Evolutionary conservation across 1,140 invertebrate genomes (phyloP).

Genomic region (Lasioglossum baleicum): DNA sequence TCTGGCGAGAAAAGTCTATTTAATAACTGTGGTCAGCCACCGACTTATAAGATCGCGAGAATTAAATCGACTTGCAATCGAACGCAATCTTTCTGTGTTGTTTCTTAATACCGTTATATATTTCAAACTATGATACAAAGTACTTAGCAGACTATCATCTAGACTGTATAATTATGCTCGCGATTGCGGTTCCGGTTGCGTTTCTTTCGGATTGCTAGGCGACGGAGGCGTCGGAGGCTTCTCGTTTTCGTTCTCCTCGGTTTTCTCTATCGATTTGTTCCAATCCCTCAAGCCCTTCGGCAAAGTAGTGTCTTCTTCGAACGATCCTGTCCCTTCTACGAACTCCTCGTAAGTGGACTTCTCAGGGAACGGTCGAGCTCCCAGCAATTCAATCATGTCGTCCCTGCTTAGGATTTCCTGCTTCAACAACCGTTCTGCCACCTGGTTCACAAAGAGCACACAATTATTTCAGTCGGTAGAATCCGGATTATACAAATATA

Average conservation of each 20-base stretch:
- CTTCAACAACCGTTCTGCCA: slow-evolving; percentile 95
- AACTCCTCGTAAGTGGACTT: slow-evolving; percentile 99
- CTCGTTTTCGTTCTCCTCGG: slow-evolving; percentile 16
- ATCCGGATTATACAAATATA: no score
- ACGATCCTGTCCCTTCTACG: slow-evolving; percentile 98
- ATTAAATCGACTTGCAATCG: slow-evolving; percentile 10
- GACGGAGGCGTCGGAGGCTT: slow-evolving; percentile 7
- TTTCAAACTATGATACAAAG: slow-evolving; percentile 76
- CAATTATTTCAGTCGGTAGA: no score
- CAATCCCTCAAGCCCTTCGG: slow-evolving; percentile 98
- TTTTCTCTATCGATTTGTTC: slow-evolving; percentile 85
- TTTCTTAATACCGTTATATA: slow-evolving; percentile 50
- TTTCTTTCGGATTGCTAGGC: slow-evolving; percentile 45
- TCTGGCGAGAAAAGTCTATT: not conserved
- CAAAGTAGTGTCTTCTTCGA: slow-evolving; percentile 96
- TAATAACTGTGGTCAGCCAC: not conserved
- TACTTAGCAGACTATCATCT: slow-evolving; percentile 61
- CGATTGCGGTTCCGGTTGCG: slow-evolving; percentile 58
- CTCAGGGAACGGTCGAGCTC: slow-evolving; percentile 96
- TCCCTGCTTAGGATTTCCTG: slow-evolving; percentile 97
- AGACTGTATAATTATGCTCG: slow-evolving; percentile 68
- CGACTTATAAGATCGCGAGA: slow-evolving; percentile 2
- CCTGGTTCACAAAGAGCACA: slow-evolving; percentile 78
- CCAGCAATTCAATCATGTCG: slow-evolving; percentile 98
- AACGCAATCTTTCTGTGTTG: slow-evolving; percentile 34